Conservation (phyloP, 37 sponge, comb jelly and placozoan genomes). For the Beroe forskalii region DNA sequence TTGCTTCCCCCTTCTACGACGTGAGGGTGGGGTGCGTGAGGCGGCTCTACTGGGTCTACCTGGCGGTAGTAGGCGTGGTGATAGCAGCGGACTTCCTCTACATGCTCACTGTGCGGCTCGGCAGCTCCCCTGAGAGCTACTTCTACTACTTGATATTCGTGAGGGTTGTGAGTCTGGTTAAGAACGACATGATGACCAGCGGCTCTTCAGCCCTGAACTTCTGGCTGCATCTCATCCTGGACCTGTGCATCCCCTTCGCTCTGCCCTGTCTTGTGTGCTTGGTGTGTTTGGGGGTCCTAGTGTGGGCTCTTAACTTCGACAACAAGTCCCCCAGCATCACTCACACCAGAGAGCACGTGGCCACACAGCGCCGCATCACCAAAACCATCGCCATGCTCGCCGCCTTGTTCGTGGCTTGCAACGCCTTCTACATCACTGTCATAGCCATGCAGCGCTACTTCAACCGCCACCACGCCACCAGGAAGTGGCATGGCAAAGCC, state of each 20-base stretch:
- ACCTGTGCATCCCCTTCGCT: constrained; percentile 16
- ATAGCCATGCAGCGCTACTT: constrained; percentile 13
- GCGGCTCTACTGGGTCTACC: not conserved
- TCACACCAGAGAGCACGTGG: not conserved
- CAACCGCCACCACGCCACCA: not conserved
- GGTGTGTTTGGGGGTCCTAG: constrained; percentile 38
- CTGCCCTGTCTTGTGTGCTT: constrained; percentile 34
- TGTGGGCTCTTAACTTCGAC: not conserved
- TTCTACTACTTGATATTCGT: constrained; percentile 44
- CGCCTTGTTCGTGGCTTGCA: constrained; percentile 37
- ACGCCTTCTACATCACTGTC: not conserved
- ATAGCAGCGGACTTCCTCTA: not conserved
- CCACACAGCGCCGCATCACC: constrained; percentile 35
- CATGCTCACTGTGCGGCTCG: not conserved
- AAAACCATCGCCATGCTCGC: constrained; percentile 11
- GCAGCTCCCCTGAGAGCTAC: not conserved
- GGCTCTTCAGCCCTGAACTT: not conserved
- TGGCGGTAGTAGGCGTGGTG: not conserved
- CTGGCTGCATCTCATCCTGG: not conserved
- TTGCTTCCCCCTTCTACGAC: constrained; percentile 23
- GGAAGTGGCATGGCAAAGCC: constrained; percentile 32
- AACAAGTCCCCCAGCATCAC: not conserved
- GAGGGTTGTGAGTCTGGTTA: not conserved
- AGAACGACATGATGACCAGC: not conserved
- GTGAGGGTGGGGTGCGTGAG: not conserved